A percentile compares a stretch with the other conserved stretches of the same genome.
phyloP scores from a whole-genome alignment of 2,888 invertebrate species.

The Pyrocoelia pectoralis region DNA sequence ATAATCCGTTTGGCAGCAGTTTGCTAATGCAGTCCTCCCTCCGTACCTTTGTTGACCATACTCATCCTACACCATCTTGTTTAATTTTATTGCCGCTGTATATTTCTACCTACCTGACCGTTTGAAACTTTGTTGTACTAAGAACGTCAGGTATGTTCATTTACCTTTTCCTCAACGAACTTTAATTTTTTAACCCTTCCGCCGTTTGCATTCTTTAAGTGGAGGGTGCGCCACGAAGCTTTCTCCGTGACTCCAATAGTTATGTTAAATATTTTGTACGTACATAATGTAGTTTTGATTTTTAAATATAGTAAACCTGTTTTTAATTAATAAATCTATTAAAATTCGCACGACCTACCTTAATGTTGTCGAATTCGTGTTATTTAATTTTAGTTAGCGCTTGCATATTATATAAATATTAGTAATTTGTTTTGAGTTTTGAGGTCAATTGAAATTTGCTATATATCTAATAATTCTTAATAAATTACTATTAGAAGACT shows the following conservation, averaged over 20 bases:
- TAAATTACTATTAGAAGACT: background rate
- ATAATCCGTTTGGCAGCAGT: background rate
- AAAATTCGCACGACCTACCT: slow-evolving; percentile 6
- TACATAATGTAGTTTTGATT: background rate
- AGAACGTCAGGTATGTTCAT: background rate
- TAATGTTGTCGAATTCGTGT: background rate
- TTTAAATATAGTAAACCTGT: background rate
- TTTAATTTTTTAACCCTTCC: too few species aligned
- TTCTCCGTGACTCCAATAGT: background rate
- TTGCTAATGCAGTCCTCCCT: background rate
- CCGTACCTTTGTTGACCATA: background rate
- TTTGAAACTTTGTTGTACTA: background rate
- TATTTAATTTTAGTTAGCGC: too few species aligned
- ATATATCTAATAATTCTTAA: too few species aligned
- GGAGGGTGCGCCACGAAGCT: too few species aligned
- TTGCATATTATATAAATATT: too few species aligned
- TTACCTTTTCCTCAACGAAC: background rate
- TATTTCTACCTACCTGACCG: background rate
- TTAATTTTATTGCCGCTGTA: background rate
- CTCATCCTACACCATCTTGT: slow-evolving; percentile 1
- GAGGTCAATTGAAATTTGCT: too few species aligned
- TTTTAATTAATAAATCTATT: slow-evolving; percentile 3
- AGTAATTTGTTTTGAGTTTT: too few species aligned
- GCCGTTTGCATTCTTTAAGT: too few species aligned
- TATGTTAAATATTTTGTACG: background rate